These are phyloP conservation scores for Euproctis similis DNA, from an alignment of 2,888 invertebrate species.

Conservation along the genomic window DNA sequence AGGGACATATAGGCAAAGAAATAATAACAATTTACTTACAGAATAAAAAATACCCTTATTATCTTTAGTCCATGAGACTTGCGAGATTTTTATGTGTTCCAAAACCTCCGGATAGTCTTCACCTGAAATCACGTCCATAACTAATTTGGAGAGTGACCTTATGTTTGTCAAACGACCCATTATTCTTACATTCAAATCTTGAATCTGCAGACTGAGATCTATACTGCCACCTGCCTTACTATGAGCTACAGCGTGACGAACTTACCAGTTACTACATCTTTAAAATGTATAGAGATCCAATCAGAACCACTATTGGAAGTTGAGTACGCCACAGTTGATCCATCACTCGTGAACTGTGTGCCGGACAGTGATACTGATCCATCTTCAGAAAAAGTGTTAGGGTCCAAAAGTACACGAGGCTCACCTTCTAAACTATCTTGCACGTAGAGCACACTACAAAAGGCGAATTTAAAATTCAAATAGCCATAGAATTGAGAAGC, in stretches of 20 bases:
- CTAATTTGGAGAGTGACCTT: no score
- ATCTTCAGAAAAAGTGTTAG: slow-evolving; percentile 93
- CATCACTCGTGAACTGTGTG: slow-evolving; percentile 91
- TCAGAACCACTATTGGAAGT: slow-evolving; percentile 96
- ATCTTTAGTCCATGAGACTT: slow-evolving; percentile 96
- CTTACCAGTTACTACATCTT: slow-evolving; percentile 82
- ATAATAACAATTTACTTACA: slow-evolving; percentile 70
- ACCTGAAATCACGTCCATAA: no score
- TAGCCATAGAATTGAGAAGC: no score
- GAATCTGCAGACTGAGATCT: no score
- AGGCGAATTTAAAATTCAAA: no score
- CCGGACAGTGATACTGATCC: slow-evolving; percentile 88
- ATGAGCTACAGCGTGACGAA: not conserved
- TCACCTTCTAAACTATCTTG: slow-evolving; percentile 86
- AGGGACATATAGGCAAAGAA: no score
- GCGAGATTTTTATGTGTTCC: slow-evolving; percentile 93
- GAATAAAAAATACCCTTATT: slow-evolving; percentile 96
- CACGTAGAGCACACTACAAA: slow-evolving; percentile 88
- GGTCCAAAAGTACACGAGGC: slow-evolving; percentile 92
- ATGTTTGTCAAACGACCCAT: no score
- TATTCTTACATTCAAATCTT: no score
- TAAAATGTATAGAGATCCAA: slow-evolving; percentile 93
- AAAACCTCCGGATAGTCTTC: slow-evolving; percentile 92
- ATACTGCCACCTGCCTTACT: no score
- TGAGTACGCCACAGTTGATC: slow-evolving; percentile 91